Evolutionary conservation across 2,113 vertebrate genomes (phyloP), one percentile per base, ranked within the genome.

Genomic region (Tricholaema leucomelas): DNA sequence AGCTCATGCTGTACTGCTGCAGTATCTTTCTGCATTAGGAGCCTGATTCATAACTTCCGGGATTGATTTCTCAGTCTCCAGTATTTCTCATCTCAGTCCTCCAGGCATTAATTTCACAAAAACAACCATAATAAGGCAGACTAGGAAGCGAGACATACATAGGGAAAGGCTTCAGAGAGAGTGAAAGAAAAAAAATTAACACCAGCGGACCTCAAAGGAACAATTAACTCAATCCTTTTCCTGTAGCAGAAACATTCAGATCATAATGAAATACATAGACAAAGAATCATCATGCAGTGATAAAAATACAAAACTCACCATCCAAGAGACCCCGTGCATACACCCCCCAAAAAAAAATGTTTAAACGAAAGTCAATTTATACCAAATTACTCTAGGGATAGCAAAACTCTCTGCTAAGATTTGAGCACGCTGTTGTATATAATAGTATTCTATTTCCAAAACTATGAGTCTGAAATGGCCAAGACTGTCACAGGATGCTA

Each of bases 21-120:
- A 84, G 52, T 90, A 55, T 52, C 82, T 91, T 94, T 91, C 73
- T 84, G 46, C 92, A 90, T 9, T 86, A 65, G 46, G 13, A 91
- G 44, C 15, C 18, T 52, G 25, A 92, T 61, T 36, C 54, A 17
- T 6, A 36, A 36, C 76, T 88, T 93, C 81, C 60, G 42, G 28
- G 66, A 88, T 15, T 64, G 23, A 91, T 71, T 90, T 33, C 17
- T 11, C 50, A 48, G 25, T 36, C 10, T 20, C 28, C 11, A 23
- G 46, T 54, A 77, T 44, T 88, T 50, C n/a, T 91, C 33, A 87
- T 12, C 36, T 94, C 74, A 33, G 30, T 91, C 33, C 54, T 85
- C 71, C 10, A 94, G 61, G 44, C 11, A 72, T 58, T 78, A 86
- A 64, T 54, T 81, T 8, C 27, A 74, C 16, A 79, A 55, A 71